A percentile compares a stretch with the other conserved stretches of the same genome.
These are phyloP conservation scores for Leucophenga montana DNA, from an alignment of 2,888 invertebrate species.

Conservation along the genomic window DNA sequence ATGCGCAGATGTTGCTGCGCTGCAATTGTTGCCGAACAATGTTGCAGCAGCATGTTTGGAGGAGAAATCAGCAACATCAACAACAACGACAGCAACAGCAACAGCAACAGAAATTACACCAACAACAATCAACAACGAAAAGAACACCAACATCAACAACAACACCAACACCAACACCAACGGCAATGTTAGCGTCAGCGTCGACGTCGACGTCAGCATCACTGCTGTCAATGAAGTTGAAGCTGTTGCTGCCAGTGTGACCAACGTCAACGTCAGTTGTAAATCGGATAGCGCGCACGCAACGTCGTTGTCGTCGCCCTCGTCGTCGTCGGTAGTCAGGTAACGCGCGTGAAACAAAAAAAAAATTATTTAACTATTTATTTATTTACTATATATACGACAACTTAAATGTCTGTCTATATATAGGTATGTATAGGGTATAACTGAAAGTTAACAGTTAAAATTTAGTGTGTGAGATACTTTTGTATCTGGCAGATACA, in stretches of 20 bases:
- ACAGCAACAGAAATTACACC: constrained; percentile 29
- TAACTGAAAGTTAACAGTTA: neutral
- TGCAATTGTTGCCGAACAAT: constrained; percentile 31
- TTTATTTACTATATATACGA: constrained; percentile 10
- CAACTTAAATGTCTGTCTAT: too few relatives aligned
- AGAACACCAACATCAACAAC: constrained; percentile 26
- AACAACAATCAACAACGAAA: constrained; percentile 32
- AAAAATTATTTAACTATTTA: constrained; percentile 8
- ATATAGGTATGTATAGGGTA: too few relatives aligned
- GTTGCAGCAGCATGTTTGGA: constrained; percentile 28
- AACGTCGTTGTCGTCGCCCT: constrained; percentile 37
- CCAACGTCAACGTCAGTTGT: constrained; percentile 67
- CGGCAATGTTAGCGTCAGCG: constrained; percentile 32
- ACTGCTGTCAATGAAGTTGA: constrained; percentile 9
- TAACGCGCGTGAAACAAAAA: constrained; percentile 49
- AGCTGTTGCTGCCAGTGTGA: constrained; percentile 57
- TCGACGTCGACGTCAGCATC: constrained; percentile 22
- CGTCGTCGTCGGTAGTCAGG: constrained; percentile 65
- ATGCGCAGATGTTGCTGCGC: constrained; percentile 36
- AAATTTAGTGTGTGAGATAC: too few relatives aligned
- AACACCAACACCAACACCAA: constrained; percentile 4
- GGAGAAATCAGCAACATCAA: constrained; percentile 25
- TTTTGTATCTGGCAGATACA: too few relatives aligned
- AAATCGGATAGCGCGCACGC: constrained; percentile 71
- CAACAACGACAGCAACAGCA: constrained; percentile 29